Evolutionary conservation across 1,140 invertebrate genomes (phyloP).

Genomic region (Euschistus heros): DNA sequence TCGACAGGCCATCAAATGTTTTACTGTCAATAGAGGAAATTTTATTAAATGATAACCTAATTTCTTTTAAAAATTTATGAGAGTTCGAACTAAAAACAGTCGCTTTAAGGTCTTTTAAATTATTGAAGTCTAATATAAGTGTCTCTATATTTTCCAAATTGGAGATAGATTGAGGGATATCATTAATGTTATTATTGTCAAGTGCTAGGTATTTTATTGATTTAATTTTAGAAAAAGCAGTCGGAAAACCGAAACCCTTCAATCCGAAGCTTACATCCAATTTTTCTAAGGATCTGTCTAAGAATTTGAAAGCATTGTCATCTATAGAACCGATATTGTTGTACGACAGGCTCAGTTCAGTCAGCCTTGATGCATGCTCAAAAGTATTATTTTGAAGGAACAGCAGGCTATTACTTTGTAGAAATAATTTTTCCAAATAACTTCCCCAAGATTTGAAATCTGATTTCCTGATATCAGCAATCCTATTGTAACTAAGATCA

Average conservation of each 20-base stretch:
- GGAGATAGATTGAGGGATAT: constrained; percentile 49
- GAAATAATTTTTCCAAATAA: constrained; percentile 34
- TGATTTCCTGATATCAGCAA: constrained; percentile 55
- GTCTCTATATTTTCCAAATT: constrained; percentile 63
- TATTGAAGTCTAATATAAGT: constrained; percentile 77
- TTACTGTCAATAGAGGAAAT: constrained; percentile 45
- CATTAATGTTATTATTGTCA: constrained; percentile 77
- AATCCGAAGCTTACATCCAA: constrained; percentile 77
- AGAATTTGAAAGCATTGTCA: constrained; percentile 59
- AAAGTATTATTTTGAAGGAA: constrained; percentile 62
- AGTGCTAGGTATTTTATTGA: constrained; percentile 72
- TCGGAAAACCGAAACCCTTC: constrained; percentile 61
- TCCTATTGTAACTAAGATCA: constrained; percentile 77
- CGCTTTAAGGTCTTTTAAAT: constrained; percentile 49
- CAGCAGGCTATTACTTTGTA: constrained; percentile 44
- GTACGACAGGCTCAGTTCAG: constrained; percentile 77
- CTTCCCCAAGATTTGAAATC: constrained; percentile 62
- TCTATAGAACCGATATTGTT: constrained; percentile 70
- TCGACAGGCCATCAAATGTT: constrained; percentile 50
- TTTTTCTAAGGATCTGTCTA: constrained; percentile 59
- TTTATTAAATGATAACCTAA: constrained; percentile 64
- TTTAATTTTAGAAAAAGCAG: constrained; percentile 51
- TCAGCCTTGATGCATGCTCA: constrained; percentile 51
- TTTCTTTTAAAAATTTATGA: constrained; percentile 60
- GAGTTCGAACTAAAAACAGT: constrained; percentile 54